Evolutionary conservation across 2,113 vertebrate genomes (phyloP).

Genomic region (Eulemur rufifrons): DNA sequence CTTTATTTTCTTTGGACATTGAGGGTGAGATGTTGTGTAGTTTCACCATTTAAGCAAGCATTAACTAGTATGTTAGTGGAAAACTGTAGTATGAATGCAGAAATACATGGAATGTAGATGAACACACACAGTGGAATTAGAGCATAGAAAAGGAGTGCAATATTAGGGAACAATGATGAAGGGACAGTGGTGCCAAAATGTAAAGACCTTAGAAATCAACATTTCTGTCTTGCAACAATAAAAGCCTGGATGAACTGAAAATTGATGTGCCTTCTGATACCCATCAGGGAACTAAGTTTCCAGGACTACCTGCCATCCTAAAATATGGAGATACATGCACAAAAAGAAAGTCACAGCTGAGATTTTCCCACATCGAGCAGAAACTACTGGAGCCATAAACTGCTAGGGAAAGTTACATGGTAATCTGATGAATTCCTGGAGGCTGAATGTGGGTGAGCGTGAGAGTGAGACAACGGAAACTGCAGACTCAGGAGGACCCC

Average conservation of each 20-base stretch:
- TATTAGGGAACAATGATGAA: not conserved
- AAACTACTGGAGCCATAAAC: not conserved
- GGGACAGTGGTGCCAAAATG: not conserved
- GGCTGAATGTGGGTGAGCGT: not conserved
- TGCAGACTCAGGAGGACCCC: rapidly evolving
- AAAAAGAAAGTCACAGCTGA: not conserved
- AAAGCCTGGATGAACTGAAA: not conserved
- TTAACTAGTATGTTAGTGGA: not conserved
- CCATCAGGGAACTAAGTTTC: not conserved
- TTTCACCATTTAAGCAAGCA: not conserved
- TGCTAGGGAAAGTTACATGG: not conserved
- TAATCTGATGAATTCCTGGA: not conserved
- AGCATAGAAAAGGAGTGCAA: not conserved
- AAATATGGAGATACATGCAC: not conserved
- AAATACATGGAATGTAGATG: not conserved
- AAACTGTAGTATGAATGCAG: not conserved
- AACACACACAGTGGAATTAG: not conserved
- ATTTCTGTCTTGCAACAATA: not conserved
- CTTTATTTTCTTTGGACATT: not conserved
- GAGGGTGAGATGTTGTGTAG: not conserved
- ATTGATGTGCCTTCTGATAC: not conserved
- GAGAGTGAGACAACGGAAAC: not conserved
- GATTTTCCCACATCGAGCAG: not conserved
- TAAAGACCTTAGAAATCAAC: not conserved
- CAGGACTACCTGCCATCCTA: rapidly evolving